Evolutionary conservation across 2,888 invertebrate species (phyloP).

Genomic region (Carterocephalus palaemon): DNA sequence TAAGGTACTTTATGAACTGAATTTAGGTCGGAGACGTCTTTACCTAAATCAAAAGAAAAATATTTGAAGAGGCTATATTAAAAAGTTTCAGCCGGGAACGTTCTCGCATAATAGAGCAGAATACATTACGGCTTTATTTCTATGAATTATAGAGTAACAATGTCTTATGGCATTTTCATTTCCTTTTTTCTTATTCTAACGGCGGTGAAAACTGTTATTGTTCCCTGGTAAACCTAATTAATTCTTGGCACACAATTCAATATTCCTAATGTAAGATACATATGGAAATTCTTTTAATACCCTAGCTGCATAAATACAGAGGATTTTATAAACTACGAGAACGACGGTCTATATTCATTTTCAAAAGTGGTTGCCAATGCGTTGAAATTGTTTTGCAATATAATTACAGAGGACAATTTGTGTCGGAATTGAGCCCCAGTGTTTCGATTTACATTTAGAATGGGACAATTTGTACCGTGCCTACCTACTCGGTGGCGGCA

Average conservation of each 20-base stretch:
- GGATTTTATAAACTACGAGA: conserved; percentile 22
- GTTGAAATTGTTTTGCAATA: conserved; percentile 71
- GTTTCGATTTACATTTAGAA: conserved; percentile 68
- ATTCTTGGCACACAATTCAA: too few species aligned
- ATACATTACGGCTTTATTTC: conserved; percentile 20
- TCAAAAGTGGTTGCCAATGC: conserved; percentile 32
- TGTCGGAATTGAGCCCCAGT: conserved; percentile 47
- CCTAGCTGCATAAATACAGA: background rate
- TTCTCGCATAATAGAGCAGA: conserved; percentile 16
- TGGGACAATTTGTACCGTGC: conserved; percentile 44
- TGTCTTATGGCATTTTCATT: background rate
- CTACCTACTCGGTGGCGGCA: conserved; percentile 38
- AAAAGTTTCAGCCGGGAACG: conserved; percentile 19
- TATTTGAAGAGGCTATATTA: conserved; percentile 23
- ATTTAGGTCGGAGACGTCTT: conserved; percentile 34
- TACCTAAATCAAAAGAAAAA: conserved; percentile 38
- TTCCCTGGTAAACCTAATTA: too few species aligned
- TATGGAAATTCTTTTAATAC: too few species aligned
- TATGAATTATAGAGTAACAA: conserved; percentile 16
- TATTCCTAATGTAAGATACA: too few species aligned
- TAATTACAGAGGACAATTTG: conserved; percentile 64
- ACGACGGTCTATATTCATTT: conserved; percentile 33
- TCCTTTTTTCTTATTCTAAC: too few species aligned
- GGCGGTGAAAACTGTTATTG: too few species aligned
- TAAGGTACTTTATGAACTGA: conserved; percentile 36